Conservation (phyloP, 37 sponge, comb jelly and placozoan species). For the Beroe forskalii region DNA sequence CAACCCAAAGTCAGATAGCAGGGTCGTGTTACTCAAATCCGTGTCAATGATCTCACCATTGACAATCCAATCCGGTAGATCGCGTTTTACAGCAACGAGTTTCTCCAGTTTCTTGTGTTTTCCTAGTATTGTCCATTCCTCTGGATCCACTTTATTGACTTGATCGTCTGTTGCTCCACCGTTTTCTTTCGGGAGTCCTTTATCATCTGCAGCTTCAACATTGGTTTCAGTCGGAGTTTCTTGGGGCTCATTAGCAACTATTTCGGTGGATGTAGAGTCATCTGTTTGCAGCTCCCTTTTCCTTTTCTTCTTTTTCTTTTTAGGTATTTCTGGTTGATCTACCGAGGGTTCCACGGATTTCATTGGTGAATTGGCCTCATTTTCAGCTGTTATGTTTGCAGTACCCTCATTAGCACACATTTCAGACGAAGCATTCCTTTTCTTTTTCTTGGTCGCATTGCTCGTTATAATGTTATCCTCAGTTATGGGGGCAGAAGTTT, state of each 20-base stretch:
- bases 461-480: too few species aligned
- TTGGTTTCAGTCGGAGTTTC: neutral
- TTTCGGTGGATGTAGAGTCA: neutral
- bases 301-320: neutral
- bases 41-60: conserved; percentile 3
- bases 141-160: neutral
- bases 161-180: neutral
- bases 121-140: conserved; percentile 12
- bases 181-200: neutral
- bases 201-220: neutral
- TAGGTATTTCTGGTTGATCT: too few species aligned
- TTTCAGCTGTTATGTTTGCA: too few species aligned
- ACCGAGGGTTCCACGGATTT: too few species aligned
- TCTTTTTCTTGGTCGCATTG: too few species aligned
- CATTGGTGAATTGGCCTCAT: too few species aligned
- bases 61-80: conserved; percentile 43
- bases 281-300: neutral
- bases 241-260: neutral
- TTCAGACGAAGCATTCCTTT: too few species aligned
- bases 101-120: neutral
- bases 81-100: neutral
- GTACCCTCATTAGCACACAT: too few species aligned
- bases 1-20: neutral
- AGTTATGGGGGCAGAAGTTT: neutral
- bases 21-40: neutral